These are phyloP conservation scores for Bombus confusus DNA, from an alignment of 1,140 invertebrate species.

Conservation along the genomic window DNA sequence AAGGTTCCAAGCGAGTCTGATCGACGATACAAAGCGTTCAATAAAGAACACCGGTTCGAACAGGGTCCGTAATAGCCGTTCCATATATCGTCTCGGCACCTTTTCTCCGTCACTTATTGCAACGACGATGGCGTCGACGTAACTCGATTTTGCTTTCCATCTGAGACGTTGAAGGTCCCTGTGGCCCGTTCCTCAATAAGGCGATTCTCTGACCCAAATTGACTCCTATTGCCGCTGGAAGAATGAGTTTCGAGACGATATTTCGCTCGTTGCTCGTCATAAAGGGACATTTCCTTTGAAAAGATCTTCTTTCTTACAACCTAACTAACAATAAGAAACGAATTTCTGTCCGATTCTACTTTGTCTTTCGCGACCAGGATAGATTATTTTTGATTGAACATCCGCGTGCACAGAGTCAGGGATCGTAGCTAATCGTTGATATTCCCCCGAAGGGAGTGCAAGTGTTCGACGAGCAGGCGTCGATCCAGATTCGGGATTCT, in stretches of 20 bases:
- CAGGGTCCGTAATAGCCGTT: slow-evolving; percentile 43
- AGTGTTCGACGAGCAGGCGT: slow-evolving; percentile 23
- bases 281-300: slow-evolving; percentile 22
- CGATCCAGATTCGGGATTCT: slow-evolving; percentile 74
- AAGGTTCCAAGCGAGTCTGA: neutral
- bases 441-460: slow-evolving; percentile 51
- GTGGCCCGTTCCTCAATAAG: slow-evolving; percentile 79
- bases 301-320: neutral
- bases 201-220: slow-evolving; percentile 81
- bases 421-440: slow-evolving; percentile 62
- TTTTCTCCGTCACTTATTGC: slow-evolving; percentile 69
- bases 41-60: neutral
- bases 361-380: neutral
- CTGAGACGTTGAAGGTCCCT: slow-evolving; percentile 77
- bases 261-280: slow-evolving; percentile 65
- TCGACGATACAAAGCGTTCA: neutral
- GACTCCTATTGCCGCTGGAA: slow-evolving; percentile 74
- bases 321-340: neutral
- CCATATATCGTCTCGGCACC: slow-evolving; percentile 57
- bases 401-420: slow-evolving; percentile 29
- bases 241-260: slow-evolving; percentile 74
- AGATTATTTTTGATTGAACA: slow-evolving; percentile 45
- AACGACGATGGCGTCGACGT: slow-evolving; percentile 63
- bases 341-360: slow-evolving; percentile 3
- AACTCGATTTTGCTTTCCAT: slow-evolving; percentile 81